These are phyloP conservation scores for Salvator merianae DNA, from an alignment of 2,113 vertebrate genomes.

Conservation along the genomic window DNA sequence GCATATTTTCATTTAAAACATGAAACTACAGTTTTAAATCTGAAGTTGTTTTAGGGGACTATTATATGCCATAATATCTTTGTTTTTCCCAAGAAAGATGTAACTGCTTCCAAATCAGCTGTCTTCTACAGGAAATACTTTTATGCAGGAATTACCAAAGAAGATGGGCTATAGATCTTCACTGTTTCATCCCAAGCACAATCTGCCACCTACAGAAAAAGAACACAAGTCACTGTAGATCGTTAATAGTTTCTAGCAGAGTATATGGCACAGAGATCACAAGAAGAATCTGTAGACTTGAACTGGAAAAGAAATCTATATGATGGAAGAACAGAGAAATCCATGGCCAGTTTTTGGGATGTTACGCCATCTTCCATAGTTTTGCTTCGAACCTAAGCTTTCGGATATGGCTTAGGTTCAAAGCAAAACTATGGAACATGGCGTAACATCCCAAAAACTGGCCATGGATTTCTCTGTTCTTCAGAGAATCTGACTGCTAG, in stretches of 20 bases:
- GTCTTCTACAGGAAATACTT: conserved; percentile 2
- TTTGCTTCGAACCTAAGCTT: no score
- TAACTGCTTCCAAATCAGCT: not conserved
- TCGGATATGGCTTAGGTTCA: no score
- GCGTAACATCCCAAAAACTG: no score
- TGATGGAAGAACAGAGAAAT: not conserved
- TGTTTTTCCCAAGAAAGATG: not conserved
- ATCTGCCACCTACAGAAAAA: conserved; percentile 87
- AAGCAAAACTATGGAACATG: no score
- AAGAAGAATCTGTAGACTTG: conserved; percentile 15
- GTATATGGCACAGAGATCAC: conserved; percentile 13
- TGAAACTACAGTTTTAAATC: conserved; percentile 33
- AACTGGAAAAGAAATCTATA: not conserved
- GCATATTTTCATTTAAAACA: conserved; percentile 23
- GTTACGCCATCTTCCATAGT: no score
- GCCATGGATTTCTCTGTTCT: no score
- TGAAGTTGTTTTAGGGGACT: conserved; percentile 19
- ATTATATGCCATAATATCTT: conserved; percentile 25
- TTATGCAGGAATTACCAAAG: conserved; percentile 74
- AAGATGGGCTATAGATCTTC: conserved; percentile 88
- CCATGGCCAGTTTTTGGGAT: not conserved
- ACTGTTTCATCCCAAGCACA: conserved; percentile 97
- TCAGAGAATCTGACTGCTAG: no score
- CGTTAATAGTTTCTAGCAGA: conserved; percentile 10
- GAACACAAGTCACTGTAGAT: conserved; percentile 50